A percentile compares a stretch with the other conserved stretches of the same genome.
Evolutionary conservation across 1,140 invertebrate genomes (phyloP).

Genomic region (Cyrtorhinus lividipennis): DNA sequence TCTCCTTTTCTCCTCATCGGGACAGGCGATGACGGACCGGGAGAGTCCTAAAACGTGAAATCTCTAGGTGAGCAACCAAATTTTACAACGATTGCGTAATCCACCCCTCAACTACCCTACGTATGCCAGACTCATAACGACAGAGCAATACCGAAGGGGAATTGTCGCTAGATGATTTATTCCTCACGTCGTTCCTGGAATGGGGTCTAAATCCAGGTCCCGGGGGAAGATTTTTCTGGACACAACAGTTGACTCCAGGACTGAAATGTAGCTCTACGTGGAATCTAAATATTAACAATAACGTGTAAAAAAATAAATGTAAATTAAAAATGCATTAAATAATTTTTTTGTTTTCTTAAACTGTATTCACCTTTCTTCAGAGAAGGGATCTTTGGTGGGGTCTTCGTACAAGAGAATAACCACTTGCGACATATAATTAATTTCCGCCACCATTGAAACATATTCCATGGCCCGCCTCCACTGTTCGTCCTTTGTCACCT

Average conservation of each 20-base stretch:
- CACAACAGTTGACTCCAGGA: constrained; percentile 90
- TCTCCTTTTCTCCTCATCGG: neutral
- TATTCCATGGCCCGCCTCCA: constrained; percentile 98
- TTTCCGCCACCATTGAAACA: constrained; percentile 88
- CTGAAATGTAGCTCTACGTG: constrained; percentile 97
- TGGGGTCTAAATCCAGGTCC: constrained; percentile 88
- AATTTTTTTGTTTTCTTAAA: no score
- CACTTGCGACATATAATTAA: constrained; percentile 99
- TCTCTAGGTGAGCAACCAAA: neutral
- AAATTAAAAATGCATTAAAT: no score
- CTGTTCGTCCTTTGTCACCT: constrained; percentile 70
- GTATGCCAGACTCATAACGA: no score
- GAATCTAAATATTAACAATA: constrained; percentile 51
- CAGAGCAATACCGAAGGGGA: neutral
- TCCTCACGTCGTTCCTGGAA: constrained; percentile 53
- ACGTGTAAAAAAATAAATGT: no score
- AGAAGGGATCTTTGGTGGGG: constrained; percentile 82
- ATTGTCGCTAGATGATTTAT: neutral
- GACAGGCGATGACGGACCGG: constrained; percentile 14
- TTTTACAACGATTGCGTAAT: neutral
- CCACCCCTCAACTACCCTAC: neutral
- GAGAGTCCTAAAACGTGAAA: constrained; percentile 10
- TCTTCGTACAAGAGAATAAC: constrained; percentile 99
- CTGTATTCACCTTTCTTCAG: constrained; percentile 64
- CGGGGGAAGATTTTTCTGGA: constrained; percentile 83